Evolutionary conservation across 2,797 vertebrate species (phyloP), one percentile per base, ranked within the genome.

Genomic region (Sebastes matsubarae): DNA sequence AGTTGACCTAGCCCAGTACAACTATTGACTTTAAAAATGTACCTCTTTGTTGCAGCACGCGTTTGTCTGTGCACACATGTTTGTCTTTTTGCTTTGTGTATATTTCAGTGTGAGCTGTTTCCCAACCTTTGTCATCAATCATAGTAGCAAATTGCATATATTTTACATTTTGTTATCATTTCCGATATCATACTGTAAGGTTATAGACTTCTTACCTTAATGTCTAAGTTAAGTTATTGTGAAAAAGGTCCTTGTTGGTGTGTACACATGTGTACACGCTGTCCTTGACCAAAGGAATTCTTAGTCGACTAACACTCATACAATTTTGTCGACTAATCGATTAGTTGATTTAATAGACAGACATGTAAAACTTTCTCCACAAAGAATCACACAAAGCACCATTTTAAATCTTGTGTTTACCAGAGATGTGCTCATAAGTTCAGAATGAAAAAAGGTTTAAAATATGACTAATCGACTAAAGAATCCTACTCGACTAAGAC

Each of bases 11-110:
- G 25, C 38, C 22, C 32, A 12, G 38, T 38, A 13, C n/a, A 58
- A 13, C 42, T 6, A 11, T 3, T 8, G 10, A 46, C 24, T 65
- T 55, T 29, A 42, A 61, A 63, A 69, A 20, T 50, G 0, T 0
- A 50, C 27, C 11, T 36, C 30, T 75, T 10, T 69, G 42, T 30
- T 22, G 58, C 27, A 57, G 34, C 20, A 14, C 0, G 3, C 12
- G 18, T 27, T 34, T 16, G 18, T 61, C 20, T 32, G 4, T 71
- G 29, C 36, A 29, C 14, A 22, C 4, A 1, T 18, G 7, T 42
- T 27, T 57, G 18, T 5, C 4, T 1, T 5, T 60, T 22, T 22
- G 42, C 32, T 24, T 36, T 59, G 7, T 54, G 13, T 36, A 25
- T 24, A 75, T 58, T 14, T n/a, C 7, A 34, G 25, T 30, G 25